These are phyloP conservation scores for Catharus minimus DNA, from an alignment of 2,113 vertebrate genomes.

Conservation along the genomic window DNA sequence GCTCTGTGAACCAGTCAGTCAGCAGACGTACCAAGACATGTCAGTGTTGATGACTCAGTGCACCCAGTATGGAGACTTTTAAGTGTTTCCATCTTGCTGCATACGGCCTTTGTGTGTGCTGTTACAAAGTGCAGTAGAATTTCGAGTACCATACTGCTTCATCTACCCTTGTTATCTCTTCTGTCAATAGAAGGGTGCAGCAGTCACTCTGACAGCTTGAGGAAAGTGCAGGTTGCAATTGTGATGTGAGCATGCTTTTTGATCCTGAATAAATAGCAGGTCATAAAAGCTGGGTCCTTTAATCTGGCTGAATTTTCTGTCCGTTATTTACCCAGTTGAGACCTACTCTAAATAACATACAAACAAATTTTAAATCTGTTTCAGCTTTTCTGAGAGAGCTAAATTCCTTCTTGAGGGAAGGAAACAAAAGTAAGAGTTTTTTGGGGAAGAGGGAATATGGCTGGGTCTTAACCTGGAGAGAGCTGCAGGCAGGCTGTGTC, in stretches of 20 bases:
- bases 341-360: background rate
- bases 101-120: background rate
- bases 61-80: background rate
- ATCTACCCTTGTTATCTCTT: background rate
- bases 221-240: background rate
- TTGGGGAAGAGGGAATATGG: background rate
- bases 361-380: background rate
- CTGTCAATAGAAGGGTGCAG: background rate
- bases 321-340: background rate
- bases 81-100: background rate
- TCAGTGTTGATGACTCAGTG: background rate
- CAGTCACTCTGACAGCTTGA: background rate
- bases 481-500: background rate
- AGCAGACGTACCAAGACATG: background rate
- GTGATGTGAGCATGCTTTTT: background rate
- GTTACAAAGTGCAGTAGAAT: background rate
- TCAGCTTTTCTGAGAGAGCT: background rate
- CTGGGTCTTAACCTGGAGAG: background rate
- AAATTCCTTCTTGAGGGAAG: background rate
- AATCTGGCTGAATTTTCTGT: background rate
- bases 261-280: background rate
- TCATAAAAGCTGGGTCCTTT: background rate
- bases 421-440: background rate
- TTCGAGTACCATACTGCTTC: fast-evolving
- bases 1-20: background rate